Conservation (phyloP, 2,797 vertebrate genomes). For the Phoebastria nigripes region DNA sequence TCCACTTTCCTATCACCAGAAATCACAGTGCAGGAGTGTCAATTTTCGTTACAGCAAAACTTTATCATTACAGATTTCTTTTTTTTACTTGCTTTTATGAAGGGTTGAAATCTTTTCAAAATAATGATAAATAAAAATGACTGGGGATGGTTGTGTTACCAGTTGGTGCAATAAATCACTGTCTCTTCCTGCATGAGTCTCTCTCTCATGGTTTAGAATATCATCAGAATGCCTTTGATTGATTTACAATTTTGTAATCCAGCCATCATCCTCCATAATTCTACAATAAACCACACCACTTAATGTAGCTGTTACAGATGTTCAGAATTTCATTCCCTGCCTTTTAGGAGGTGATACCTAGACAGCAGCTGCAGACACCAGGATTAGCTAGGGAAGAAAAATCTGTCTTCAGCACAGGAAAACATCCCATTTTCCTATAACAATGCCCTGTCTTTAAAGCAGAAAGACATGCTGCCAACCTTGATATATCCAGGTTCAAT, state of each 20-base stretch:
- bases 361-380: constrained; percentile 37
- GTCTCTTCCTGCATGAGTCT: not conserved
- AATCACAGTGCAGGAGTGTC: not conserved
- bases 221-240: constrained; percentile 23
- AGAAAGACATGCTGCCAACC: not conserved
- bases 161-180: constrained; percentile 56
- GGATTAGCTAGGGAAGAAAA: constrained; percentile 7
- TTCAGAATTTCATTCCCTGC: constrained; percentile 35
- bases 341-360: constrained; percentile 7
- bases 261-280: constrained; percentile 48
- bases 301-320: constrained; percentile 50
- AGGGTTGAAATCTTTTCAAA: constrained; percentile 41
- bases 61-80: not conserved
- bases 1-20: not conserved
- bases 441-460: not conserved
- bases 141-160: not conserved
- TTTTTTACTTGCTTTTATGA: not conserved
- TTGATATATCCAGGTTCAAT: not conserved
- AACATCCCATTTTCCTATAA: not conserved
- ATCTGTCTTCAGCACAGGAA: not conserved
- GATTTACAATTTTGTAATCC: constrained; percentile 56
- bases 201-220: constrained; percentile 27
- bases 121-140: constrained; percentile 48
- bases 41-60: not conserved
- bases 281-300: constrained; percentile 40